Conservation (phyloP, 2,888 invertebrate species). For the Mechanitis messenoides region DNA sequence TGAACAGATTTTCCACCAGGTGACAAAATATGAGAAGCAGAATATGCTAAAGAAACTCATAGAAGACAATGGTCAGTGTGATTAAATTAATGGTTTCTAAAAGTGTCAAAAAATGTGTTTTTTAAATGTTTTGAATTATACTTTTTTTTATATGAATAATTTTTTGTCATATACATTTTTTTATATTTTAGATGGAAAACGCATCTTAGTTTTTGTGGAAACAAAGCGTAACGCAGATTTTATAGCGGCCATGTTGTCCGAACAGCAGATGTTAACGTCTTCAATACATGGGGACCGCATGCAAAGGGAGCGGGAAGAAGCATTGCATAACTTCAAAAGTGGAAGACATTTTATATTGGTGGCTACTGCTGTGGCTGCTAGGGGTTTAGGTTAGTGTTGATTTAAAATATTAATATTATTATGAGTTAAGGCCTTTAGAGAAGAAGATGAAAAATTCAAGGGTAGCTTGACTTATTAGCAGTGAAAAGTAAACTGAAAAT, state of each 20-base stretch:
- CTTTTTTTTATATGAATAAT: not conserved
- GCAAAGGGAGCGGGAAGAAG: slow-evolving; percentile 97
- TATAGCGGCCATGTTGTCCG: slow-evolving; percentile 87
- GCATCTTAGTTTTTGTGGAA: slow-evolving; percentile 92
- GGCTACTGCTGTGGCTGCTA: slow-evolving; percentile 95
- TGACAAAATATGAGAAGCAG: slow-evolving; percentile 84
- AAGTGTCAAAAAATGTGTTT: not conserved
- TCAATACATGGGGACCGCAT: slow-evolving; percentile 98
- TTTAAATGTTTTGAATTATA: not conserved
- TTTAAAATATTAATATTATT: not conserved
- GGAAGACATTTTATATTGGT: slow-evolving; percentile 89
- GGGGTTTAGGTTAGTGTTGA: slow-evolving; percentile 83
- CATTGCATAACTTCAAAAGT: slow-evolving; percentile 90
- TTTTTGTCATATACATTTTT: not conserved
- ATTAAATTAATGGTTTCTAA: not conserved
- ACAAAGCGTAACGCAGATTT: slow-evolving; percentile 94
- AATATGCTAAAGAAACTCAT: slow-evolving; percentile 83
- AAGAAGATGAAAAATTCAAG: too few species aligned
- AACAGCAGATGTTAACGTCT: slow-evolving; percentile 89
- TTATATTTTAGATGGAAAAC: slow-evolving; percentile 50
- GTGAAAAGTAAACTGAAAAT: too few species aligned
- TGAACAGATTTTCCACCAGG: slow-evolving; percentile 84
- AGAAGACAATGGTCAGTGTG: slow-evolving; percentile 68
- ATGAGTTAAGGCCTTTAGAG: too few species aligned
- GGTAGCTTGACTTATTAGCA: too few species aligned